phyloP scores from a whole-genome alignment of 2,797 vertebrate genomes.

The Petrocephalus schoutedeni region DNA sequence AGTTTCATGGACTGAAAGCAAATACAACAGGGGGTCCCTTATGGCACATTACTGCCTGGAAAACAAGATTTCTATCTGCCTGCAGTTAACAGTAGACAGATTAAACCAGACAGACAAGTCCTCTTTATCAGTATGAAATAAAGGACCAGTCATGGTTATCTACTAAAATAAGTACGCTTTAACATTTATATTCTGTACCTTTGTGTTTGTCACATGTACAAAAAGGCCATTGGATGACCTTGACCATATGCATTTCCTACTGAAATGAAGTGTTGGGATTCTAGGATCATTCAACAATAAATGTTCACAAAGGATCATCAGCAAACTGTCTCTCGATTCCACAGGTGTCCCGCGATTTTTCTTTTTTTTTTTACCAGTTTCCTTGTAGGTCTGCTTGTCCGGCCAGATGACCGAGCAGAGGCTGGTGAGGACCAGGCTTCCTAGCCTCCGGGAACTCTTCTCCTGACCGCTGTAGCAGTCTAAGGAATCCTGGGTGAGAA shows the following conservation, averaged over 20 bases:
- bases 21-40: background rate
- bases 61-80: background rate
- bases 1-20: background rate
- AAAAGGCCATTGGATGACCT: background rate
- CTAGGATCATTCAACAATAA: background rate
- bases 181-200: background rate
- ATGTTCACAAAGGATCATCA: background rate
- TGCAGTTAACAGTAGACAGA: conserved; percentile 29
- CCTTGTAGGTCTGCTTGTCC: conserved; percentile 84
- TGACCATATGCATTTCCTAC: background rate
- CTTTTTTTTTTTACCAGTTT: conserved; percentile 69
- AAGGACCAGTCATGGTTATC: background rate
- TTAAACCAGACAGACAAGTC: conserved; percentile 21
- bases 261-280: background rate
- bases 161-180: background rate
- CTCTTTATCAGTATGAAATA: background rate
- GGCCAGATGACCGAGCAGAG: conserved; percentile 90
- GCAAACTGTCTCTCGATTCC: too few species aligned
- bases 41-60: background rate
- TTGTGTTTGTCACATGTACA: background rate
- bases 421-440: conserved; percentile 87
- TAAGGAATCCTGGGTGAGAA: conserved; percentile 83
- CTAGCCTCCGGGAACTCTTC: conserved; percentile 73
- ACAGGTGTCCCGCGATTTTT: background rate
- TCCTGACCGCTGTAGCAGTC: conserved; percentile 86